Conservation (phyloP, 53 echinoderm and acorn worm species). For the Patiria pectinifera region DNA sequence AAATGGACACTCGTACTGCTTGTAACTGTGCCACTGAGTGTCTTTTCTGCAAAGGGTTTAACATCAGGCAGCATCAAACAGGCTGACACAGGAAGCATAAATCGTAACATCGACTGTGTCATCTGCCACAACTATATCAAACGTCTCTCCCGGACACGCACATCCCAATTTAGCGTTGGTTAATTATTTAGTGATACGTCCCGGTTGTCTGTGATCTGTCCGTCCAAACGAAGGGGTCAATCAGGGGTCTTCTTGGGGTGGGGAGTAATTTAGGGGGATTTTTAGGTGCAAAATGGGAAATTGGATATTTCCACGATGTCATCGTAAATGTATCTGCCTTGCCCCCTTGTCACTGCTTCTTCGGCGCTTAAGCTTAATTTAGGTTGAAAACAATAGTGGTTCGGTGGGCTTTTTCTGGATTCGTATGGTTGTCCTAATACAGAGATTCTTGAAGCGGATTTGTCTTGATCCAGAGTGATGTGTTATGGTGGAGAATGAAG, state of each 20-base stretch:
- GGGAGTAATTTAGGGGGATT: background rate
- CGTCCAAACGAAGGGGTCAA: background rate
- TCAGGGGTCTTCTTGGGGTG: background rate
- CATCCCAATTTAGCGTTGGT: background rate
- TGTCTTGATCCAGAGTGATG: no score
- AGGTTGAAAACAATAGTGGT: background rate
- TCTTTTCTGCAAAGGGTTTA: background rate
- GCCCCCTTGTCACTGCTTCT: background rate
- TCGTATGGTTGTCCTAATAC: no score
- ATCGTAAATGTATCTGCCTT: background rate
- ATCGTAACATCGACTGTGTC: background rate
- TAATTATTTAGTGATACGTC: background rate
- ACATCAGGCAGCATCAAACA: background rate
- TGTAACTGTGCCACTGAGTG: no score
- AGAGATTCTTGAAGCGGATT: no score
- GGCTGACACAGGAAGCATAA: background rate
- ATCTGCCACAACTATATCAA: background rate
- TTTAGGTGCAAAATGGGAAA: constrained; percentile 1
- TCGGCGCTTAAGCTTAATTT: background rate
- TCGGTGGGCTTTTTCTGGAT: no score
- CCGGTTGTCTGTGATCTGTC: background rate
- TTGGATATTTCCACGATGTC: constrained; percentile 20
- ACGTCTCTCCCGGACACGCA: background rate
- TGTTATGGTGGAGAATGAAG: no score
- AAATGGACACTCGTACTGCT: no score